These are phyloP conservation scores for pig (Sus scrofa) DNA, from an alignment of 2,113 vertebrate species.

Conservation along the genomic window DNA sequence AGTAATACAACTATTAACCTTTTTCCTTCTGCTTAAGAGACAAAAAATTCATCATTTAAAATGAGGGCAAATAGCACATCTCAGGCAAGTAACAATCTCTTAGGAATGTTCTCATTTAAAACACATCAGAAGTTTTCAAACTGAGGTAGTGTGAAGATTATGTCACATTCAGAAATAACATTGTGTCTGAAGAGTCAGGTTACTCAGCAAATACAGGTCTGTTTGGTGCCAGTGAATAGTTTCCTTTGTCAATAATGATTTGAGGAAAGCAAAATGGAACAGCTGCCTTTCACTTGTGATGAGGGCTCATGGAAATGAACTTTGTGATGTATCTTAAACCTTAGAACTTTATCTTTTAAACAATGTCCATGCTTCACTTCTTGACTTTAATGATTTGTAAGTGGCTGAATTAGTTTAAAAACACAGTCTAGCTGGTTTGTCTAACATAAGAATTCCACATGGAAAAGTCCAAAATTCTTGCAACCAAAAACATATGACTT, in stretches of 20 bases:
- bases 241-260: slow-evolving; percentile 74
- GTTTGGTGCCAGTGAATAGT: neutral
- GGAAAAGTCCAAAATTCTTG: slow-evolving; percentile 80
- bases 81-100: slow-evolving; percentile 14
- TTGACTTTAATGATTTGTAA: slow-evolving; percentile 83
- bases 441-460: slow-evolving; percentile 81
- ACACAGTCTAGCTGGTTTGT: slow-evolving; percentile 81
- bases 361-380: slow-evolving; percentile 78
- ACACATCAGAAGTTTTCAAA: neutral
- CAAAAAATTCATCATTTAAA: slow-evolving; percentile 45
- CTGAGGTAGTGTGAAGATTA: neutral
- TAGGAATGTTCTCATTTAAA: slow-evolving; percentile 48
- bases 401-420: slow-evolving; percentile 86
- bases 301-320: slow-evolving; percentile 70
- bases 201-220: slow-evolving; percentile 42
- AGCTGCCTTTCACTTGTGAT: slow-evolving; percentile 71
- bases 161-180: slow-evolving; percentile 45
- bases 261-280: slow-evolving; percentile 77
- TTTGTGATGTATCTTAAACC: slow-evolving; percentile 79
- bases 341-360: slow-evolving; percentile 82
- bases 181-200: neutral
- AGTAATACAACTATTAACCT: neutral
- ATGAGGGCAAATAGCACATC: slow-evolving; percentile 42
- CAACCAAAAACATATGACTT: slow-evolving; percentile 82
- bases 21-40: slow-evolving; percentile 26